Conservation (phyloP, 2,113 vertebrate species). For the Dipodomys stephensi region DNA sequence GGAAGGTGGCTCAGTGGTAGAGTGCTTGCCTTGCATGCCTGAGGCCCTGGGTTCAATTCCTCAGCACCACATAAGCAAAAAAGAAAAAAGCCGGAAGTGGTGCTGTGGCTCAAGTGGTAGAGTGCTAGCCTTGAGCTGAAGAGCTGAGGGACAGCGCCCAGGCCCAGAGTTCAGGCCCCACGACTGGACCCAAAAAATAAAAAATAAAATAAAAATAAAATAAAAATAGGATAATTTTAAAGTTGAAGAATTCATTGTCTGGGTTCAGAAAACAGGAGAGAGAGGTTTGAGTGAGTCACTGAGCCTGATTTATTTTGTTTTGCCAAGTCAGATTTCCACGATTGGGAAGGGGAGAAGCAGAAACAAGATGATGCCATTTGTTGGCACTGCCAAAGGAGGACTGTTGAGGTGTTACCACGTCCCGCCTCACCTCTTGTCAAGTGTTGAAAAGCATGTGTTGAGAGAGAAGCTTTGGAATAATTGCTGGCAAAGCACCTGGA, state of each 20-base stretch:
- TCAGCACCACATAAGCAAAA: too few relatives aligned
- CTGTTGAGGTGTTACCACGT: background rate
- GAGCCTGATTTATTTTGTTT: slow-evolving; percentile 1
- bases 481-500: slow-evolving; percentile 26
- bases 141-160: too few relatives aligned
- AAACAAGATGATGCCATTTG: slow-evolving; percentile 62
- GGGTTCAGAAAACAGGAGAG: background rate
- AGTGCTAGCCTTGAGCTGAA: too few relatives aligned
- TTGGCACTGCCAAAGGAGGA: slow-evolving; percentile 20
- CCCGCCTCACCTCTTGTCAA: background rate
- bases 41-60: too few relatives aligned
- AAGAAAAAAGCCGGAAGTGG: too few relatives aligned
- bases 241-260: background rate
- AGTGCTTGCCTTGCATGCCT: too few relatives aligned
- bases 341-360: background rate
- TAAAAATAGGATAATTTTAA: background rate
- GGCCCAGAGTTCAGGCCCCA: too few relatives aligned
- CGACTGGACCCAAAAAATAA: too few relatives aligned
- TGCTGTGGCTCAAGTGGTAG: too few relatives aligned
- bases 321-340: slow-evolving; percentile 56
- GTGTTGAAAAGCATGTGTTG: background rate
- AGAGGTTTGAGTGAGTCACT: background rate
- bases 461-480: background rate
- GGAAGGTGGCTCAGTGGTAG: too few relatives aligned
- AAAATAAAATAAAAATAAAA: too few relatives aligned